These are phyloP conservation scores for Smittia sp. DNA, from an alignment of 2,888 invertebrate genomes.

Conservation along the genomic window DNA sequence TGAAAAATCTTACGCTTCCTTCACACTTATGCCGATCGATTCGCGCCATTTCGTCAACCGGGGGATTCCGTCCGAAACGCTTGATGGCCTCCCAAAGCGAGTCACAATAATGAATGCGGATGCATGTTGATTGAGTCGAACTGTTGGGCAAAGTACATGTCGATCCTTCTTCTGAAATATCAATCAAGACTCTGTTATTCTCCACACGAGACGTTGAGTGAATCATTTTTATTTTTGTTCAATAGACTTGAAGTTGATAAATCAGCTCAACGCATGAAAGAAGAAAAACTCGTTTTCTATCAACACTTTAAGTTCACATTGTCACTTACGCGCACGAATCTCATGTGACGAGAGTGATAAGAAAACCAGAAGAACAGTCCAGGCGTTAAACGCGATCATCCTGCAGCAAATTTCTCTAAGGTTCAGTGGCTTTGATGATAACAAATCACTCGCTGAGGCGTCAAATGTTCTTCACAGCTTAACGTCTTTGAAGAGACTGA, in stretches of 20 bases:
- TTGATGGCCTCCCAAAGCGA: background rate
- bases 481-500: background rate
- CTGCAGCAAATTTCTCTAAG: background rate
- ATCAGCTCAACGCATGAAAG: no score
- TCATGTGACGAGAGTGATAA: background rate
- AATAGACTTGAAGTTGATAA: background rate
- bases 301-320: background rate
- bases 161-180: slow-evolving; percentile 22
- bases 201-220: background rate
- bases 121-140: background rate
- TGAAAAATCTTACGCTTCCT: background rate
- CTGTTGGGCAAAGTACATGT: background rate
- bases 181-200: background rate
- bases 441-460: background rate
- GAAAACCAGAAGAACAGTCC: background rate
- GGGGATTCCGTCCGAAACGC: background rate
- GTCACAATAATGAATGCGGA: slow-evolving; percentile 25
- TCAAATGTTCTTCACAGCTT: background rate
- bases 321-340: background rate
- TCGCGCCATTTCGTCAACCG: background rate
- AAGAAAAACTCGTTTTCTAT: background rate
- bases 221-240: background rate
- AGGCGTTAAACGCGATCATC: background rate
- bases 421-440: background rate
- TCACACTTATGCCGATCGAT: background rate